Evolutionary conservation across 2,113 vertebrate species (phyloP).

Genomic region (Turnix velox): DNA sequence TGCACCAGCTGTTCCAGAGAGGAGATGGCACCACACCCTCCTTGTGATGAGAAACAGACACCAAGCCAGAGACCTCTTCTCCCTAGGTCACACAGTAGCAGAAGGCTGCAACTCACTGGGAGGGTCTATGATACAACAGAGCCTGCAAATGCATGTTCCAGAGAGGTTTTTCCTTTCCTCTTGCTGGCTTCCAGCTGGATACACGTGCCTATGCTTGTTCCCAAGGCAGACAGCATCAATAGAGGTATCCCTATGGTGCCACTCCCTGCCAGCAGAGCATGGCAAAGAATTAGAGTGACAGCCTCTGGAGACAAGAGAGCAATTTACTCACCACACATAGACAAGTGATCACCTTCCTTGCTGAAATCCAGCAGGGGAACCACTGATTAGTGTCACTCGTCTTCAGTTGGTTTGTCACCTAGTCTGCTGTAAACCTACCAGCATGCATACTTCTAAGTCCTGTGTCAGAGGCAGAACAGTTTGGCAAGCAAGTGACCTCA

Average conservation of each 20-base stretch:
- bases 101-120: background rate
- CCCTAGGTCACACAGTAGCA: background rate
- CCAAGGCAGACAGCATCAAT: background rate
- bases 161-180: background rate
- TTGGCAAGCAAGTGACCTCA: too few species aligned
- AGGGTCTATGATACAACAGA: background rate
- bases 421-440: background rate
- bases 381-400: background rate
- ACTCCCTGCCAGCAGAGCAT: background rate
- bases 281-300: background rate
- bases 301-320: background rate
- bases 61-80: background rate
- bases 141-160: background rate
- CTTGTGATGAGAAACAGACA: background rate
- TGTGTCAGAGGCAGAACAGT: background rate
- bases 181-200: background rate
- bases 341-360: background rate
- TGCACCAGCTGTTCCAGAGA: background rate
- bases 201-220: background rate
- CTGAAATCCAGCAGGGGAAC: background rate
- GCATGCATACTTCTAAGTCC: rapidly evolving
- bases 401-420: background rate
- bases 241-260: background rate
- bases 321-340: background rate
- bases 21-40: background rate